Percentiles rank a stretch among this genome's conserved stretches.
These are phyloP conservation scores for Eilema griseolum DNA, from an alignment of 2,888 invertebrate species.

Conservation along the genomic window DNA sequence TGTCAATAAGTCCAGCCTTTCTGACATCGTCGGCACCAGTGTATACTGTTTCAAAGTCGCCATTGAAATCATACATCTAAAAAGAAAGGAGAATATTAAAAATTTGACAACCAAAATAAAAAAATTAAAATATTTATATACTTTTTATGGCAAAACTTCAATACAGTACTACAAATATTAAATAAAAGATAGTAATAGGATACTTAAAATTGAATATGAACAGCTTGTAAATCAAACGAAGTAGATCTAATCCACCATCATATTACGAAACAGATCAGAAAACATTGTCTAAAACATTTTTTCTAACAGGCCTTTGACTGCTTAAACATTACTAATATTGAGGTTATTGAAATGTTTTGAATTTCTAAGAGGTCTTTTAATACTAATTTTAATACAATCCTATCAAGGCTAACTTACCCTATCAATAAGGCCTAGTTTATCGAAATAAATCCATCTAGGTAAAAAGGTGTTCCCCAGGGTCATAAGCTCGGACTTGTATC, in stretches of 20 bases:
- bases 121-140: too few species aligned
- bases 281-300: neutral
- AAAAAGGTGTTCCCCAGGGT: constrained; percentile 93
- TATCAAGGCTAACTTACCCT: constrained; percentile 89
- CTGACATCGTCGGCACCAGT: constrained; percentile 89
- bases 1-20: constrained; percentile 91
- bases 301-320: neutral
- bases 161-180: too few species aligned
- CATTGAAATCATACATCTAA: constrained; percentile 95
- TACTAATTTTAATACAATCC: too few species aligned
- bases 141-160: too few species aligned
- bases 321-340: neutral
- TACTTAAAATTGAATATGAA: neutral
- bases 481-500: constrained; percentile 93
- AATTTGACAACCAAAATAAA: neutral
- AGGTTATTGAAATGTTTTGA: neutral
- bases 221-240: neutral
- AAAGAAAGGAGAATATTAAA: constrained; percentile 20
- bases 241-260: neutral
- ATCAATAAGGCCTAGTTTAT: constrained; percentile 95
- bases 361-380: neutral
- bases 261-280: neutral
- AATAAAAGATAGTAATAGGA: neutral
- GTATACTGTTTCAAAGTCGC: constrained; percentile 92
- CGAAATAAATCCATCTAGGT: constrained; percentile 94